A percentile compares a stretch with the other conserved stretches of the same genome.
Evolutionary conservation across 2,797 vertebrate genomes (phyloP).

Genomic region (Danio choprae): DNA sequence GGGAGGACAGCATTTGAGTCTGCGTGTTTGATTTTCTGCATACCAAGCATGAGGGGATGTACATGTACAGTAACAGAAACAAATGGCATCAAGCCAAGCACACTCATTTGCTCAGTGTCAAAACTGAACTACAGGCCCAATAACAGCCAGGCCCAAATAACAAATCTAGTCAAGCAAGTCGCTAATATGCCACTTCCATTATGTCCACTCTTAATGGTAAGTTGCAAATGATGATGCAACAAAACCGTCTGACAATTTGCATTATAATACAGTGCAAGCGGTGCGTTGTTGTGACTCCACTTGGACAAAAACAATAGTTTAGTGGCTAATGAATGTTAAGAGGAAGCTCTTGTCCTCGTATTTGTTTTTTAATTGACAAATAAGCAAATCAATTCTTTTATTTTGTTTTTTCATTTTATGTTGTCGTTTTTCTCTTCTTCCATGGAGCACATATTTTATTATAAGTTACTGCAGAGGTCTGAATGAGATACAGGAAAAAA

Average conservation of each 20-base stretch:
- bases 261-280: conserved; percentile 25
- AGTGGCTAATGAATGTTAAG: not conserved
- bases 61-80: conserved; percentile 52
- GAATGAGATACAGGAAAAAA: too few relatives aligned
- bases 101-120: conserved; percentile 19
- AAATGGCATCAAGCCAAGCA: conserved; percentile 39
- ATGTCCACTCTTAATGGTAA: conserved; percentile 5
- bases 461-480: too few relatives aligned
- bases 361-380: not conserved
- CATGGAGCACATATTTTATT: too few relatives aligned
- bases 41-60: conserved; percentile 33
- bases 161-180: conserved; percentile 5
- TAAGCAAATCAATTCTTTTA: too few relatives aligned
- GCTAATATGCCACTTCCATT: not conserved
- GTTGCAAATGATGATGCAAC: conserved; percentile 37
- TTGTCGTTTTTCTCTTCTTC: too few relatives aligned
- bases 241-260: conserved; percentile 33
- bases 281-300: not conserved
- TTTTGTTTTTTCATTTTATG: too few relatives aligned
- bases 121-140: conserved; percentile 23
- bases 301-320: conserved; percentile 30
- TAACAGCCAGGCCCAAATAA: conserved; percentile 13
- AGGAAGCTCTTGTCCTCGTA: not conserved
- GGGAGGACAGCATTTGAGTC: conserved; percentile 56
- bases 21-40: conserved; percentile 22